A percentile compares a stretch with the other conserved stretches of the same genome.
phyloP scores from a whole-genome alignment of 2,888 invertebrate species.

The Mellilla xanthometata region DNA sequence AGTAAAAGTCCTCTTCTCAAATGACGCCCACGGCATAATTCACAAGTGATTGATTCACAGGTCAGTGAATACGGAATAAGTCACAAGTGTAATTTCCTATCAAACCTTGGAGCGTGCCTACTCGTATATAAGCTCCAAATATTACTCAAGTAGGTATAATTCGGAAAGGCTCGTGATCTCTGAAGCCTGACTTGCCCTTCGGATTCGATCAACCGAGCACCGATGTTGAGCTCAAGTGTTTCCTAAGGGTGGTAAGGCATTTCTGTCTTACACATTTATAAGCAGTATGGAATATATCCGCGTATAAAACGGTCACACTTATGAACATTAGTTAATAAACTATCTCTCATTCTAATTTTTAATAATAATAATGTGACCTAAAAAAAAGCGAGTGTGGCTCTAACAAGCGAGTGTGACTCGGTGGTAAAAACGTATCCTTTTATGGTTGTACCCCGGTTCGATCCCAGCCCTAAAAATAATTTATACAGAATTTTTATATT shows the following conservation, averaged over 20 bases:
- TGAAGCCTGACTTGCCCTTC: slow-evolving; percentile 23
- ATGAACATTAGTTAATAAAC: neutral
- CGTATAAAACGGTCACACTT: neutral
- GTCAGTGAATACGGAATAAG: neutral
- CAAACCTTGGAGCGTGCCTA: slow-evolving; percentile 11
- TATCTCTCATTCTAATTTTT: too few species aligned
- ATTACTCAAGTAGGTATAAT: slow-evolving; percentile 2
- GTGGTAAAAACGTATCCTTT: too few species aligned
- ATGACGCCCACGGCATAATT: too few species aligned
- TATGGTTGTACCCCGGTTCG: too few species aligned
- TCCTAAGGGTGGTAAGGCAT: slow-evolving; percentile 13
- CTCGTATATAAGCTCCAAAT: slow-evolving; percentile 2
- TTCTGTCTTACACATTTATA: neutral
- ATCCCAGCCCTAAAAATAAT: too few species aligned
- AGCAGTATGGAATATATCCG: neutral
- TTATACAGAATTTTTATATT: too few species aligned
- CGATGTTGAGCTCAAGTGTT: slow-evolving; percentile 20
- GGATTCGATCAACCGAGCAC: slow-evolving; percentile 23
- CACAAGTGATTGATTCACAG: neutral
- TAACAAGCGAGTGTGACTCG: too few species aligned
- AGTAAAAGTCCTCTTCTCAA: too few species aligned
- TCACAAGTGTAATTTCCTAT: slow-evolving; percentile 7
- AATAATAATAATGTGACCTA: too few species aligned
- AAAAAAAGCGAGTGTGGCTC: too few species aligned
- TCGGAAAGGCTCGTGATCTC: slow-evolving; percentile 9